Percentiles rank a stretch among this genome's conserved stretches.
phyloP scores from a whole-genome alignment of 2,797 vertebrate genomes.

The Rallus crepitans region DNA sequence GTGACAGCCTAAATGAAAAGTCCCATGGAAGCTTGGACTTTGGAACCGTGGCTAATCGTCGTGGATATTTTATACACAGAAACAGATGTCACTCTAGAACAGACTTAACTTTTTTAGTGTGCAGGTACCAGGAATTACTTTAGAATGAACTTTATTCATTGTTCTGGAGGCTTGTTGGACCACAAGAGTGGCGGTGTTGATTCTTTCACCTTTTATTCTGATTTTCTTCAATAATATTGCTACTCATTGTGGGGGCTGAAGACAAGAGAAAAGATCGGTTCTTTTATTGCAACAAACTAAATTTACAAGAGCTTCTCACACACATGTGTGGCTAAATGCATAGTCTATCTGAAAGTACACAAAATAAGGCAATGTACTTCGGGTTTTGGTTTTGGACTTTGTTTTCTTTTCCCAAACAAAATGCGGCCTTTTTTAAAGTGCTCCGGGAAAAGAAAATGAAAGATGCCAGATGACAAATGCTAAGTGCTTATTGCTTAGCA shows the following conservation, averaged over 20 bases:
- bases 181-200: neutral
- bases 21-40: slow-evolving; percentile 1
- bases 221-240: neutral
- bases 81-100: neutral
- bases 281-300: neutral
- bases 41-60: neutral
- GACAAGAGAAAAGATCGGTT: neutral
- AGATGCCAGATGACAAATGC: slow-evolving; percentile 48
- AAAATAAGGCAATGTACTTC: neutral
- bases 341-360: neutral
- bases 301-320: neutral
- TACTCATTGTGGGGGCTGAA: neutral
- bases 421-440: neutral
- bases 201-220: neutral
- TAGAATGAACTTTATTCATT: neutral
- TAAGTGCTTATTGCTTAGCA: slow-evolving; percentile 49
- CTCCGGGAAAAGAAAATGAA: slow-evolving; percentile 24
- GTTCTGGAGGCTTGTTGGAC: neutral
- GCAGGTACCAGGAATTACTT: neutral
- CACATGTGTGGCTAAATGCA: neutral
- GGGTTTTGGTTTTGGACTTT: no score
- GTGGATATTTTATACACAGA: neutral
- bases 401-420: neutral
- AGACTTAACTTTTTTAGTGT: neutral
- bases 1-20: neutral